Percentiles rank a stretch among this genome's conserved stretches.
Evolutionary conservation across 2,888 invertebrate genomes (phyloP).

Genomic region (Nomada hirtipes): DNA sequence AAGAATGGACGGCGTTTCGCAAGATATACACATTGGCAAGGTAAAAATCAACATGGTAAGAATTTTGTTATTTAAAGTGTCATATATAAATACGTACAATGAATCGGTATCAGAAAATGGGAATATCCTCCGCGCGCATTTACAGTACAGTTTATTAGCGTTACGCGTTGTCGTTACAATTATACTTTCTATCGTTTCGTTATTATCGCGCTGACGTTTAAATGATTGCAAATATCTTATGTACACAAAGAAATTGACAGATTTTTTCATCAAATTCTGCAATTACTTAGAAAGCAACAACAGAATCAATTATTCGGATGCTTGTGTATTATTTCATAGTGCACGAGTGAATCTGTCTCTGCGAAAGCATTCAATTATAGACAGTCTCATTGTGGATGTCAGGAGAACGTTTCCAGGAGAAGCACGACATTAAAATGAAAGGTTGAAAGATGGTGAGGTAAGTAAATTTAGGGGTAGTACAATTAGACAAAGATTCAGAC

Average conservation of each 20-base stretch:
- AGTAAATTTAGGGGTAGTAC: conserved; percentile 41
- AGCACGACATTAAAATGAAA: not conserved
- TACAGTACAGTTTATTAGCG: conserved; percentile 27
- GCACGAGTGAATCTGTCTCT: conserved; percentile 28
- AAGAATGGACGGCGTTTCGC: conserved; percentile 33
- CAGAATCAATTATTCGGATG: conserved; percentile 6
- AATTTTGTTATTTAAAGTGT: conserved; percentile 70
- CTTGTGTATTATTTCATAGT: conserved; percentile 3
- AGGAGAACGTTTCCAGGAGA: conserved; percentile 17
- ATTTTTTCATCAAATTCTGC: conserved; percentile 41
- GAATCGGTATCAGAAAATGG: conserved; percentile 63
- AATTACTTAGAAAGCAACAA: conserved; percentile 5
- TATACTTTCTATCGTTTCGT: not conserved
- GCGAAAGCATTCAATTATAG: conserved; percentile 26
- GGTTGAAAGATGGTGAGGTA: conserved; percentile 20
- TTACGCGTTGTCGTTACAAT: conserved; percentile 15
- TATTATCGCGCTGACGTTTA: not conserved
- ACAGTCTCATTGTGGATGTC: conserved; percentile 14
- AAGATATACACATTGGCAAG: conserved; percentile 51
- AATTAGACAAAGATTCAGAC: conserved; percentile 60
- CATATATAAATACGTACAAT: conserved; percentile 72
- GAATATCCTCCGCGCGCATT: conserved; percentile 49
- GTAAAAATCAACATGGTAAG: conserved; percentile 70
- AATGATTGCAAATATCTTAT: conserved; percentile 59
- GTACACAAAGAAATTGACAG: conserved; percentile 56